These are phyloP conservation scores for Platyscapa corneri DNA, from an alignment of 1,140 invertebrate genomes.

Conservation along the genomic window DNA sequence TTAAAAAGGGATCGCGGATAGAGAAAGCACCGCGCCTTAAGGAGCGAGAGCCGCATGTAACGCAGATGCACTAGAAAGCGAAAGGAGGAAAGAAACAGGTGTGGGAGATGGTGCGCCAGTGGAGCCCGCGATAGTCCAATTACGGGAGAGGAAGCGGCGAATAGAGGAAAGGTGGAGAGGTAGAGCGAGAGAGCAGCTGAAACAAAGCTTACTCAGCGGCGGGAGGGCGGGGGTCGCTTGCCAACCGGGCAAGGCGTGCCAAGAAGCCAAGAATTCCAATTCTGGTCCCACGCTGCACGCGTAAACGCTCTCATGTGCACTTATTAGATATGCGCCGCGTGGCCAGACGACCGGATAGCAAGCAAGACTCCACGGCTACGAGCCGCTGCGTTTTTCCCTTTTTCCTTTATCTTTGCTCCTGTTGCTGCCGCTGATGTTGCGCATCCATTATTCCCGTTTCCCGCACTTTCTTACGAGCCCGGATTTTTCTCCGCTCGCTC, in stretches of 20 bases:
- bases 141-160: not conserved
- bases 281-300: constrained; percentile 48
- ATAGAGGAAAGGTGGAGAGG: not conserved
- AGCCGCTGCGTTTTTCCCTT: too few relatives aligned
- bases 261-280: constrained; percentile 49
- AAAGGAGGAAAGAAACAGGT: not conserved
- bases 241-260: not conserved
- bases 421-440: too few relatives aligned
- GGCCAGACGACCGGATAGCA: too few relatives aligned
- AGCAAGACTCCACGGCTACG: too few relatives aligned
- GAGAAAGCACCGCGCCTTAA: not conserved
- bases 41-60: not conserved
- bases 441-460: too few relatives aligned
- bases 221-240: not conserved
- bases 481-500: not conserved
- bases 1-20: not conserved
- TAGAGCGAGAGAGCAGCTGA: not conserved
- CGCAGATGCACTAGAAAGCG: not conserved
- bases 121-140: not conserved
- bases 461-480: not conserved
- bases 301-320: not conserved
- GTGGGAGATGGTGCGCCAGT: not conserved
- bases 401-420: too few relatives aligned
- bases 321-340: not conserved
- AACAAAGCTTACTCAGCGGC: not conserved